These are phyloP conservation scores for Oncopodura yosiiana DNA, from an alignment of 1,140 invertebrate genomes.

Conservation along the genomic window DNA sequence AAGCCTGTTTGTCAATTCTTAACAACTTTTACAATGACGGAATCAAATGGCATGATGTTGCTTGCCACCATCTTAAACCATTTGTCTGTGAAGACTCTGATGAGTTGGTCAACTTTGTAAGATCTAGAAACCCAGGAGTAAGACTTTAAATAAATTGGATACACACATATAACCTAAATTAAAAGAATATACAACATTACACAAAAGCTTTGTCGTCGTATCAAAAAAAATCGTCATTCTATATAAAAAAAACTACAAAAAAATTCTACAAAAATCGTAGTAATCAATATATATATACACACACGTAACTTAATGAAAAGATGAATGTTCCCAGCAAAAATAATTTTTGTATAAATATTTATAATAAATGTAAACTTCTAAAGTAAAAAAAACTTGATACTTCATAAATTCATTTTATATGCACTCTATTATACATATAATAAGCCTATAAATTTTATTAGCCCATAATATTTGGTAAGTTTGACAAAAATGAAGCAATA, in stretches of 20 bases:
- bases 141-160: constrained; percentile 53
- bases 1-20: constrained; percentile 76
- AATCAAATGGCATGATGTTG: constrained; percentile 84
- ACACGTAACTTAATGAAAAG: neutral
- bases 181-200: no score
- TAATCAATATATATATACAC: no score
- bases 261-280: no score
- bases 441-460: no score
- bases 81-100: constrained; percentile 89
- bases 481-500: constrained; percentile 16
- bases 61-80: constrained; percentile 81
- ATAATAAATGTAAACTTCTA: no score
- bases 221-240: neutral
- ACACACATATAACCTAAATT: neutral
- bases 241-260: neutral
- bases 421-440: no score
- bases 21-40: constrained; percentile 91
- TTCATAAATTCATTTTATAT: no score
- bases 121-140: constrained; percentile 69
- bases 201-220: no score
- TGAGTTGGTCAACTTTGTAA: constrained; percentile 79
- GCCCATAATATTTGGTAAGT: constrained; percentile 13
- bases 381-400: no score
- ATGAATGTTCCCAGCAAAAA: neutral
- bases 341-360: neutral